Evolutionary conservation across 2,888 invertebrate genomes (phyloP).

Genomic region (Coremacera marginata): DNA sequence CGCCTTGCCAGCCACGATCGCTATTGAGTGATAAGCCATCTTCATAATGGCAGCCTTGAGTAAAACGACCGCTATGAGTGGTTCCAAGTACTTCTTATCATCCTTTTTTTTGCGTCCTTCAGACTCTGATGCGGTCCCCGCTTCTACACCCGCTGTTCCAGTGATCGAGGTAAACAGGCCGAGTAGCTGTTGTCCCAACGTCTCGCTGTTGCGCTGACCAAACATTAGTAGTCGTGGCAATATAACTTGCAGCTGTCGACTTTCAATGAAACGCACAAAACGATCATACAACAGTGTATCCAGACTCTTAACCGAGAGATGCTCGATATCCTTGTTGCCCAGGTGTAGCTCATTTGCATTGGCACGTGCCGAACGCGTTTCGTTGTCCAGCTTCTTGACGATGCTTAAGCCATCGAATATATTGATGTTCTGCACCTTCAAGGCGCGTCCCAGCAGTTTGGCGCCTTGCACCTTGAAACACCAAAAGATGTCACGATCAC

Average conservation of each 20-base stretch:
- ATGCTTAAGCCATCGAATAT: slow-evolving; percentile 76
- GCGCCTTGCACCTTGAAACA: slow-evolving; percentile 80
- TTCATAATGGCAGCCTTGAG: slow-evolving; percentile 81
- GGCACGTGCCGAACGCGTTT: slow-evolving; percentile 62
- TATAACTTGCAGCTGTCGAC: slow-evolving; percentile 73
- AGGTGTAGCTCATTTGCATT: slow-evolving; percentile 67
- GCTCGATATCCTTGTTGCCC: slow-evolving; percentile 74
- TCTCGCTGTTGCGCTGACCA: slow-evolving; percentile 69
- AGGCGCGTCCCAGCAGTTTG: slow-evolving; percentile 76
- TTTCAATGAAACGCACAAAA: slow-evolving; percentile 73
- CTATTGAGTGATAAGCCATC: slow-evolving; percentile 81
- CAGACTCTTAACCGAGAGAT: slow-evolving; percentile 74
- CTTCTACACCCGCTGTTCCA: background rate
- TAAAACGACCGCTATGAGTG: slow-evolving; percentile 77
- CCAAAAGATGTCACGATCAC: slow-evolving; percentile 74
- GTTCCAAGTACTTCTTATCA: slow-evolving; percentile 74
- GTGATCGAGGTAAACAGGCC: slow-evolving; percentile 62
- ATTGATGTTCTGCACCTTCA: slow-evolving; percentile 74
- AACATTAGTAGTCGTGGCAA: slow-evolving; percentile 70
- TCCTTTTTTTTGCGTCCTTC: slow-evolving; percentile 73
- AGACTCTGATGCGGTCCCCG: background rate
- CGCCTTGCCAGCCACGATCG: slow-evolving; percentile 84
- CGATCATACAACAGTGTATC: slow-evolving; percentile 74
- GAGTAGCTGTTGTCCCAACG: slow-evolving; percentile 63
- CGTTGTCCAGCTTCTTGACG: slow-evolving; percentile 69